Evolutionary conservation across 2,113 vertebrate genomes (phyloP).

Genomic region (Thermophis baileyi): DNA sequence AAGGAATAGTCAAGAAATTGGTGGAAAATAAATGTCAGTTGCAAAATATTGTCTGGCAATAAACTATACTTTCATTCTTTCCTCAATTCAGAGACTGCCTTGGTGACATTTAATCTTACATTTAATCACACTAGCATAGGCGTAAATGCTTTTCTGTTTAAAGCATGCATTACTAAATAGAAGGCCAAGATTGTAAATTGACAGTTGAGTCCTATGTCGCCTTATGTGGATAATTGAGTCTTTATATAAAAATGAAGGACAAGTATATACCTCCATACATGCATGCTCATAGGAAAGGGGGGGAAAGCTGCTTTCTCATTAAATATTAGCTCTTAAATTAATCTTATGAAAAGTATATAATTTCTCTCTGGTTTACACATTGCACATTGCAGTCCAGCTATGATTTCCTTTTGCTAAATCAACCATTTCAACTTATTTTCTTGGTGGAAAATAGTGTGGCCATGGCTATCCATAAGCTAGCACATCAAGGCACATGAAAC

Average conservation of each 20-base stretch:
- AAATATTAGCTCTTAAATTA: background rate
- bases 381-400: background rate
- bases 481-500: background rate
- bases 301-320: background rate
- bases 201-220: too few species aligned
- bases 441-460: background rate
- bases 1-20: slow-evolving; percentile 27
- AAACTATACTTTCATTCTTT: background rate
- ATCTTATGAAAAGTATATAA: background rate
- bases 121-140: background rate
- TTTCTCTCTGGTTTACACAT: background rate
- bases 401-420: background rate
- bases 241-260: background rate
- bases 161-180: background rate
- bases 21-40: slow-evolving; percentile 7
- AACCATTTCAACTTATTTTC: background rate
- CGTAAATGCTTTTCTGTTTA: background rate
- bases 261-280: background rate
- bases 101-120: background rate
- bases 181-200: slow-evolving; percentile 3
- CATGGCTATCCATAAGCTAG: background rate
- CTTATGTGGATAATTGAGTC: background rate
- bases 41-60: background rate
- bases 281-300: background rate
- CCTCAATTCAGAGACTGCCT: background rate